Evolutionary conservation across 2,113 vertebrate genomes (phyloP).

Genomic region (Haemorhous mexicanus): DNA sequence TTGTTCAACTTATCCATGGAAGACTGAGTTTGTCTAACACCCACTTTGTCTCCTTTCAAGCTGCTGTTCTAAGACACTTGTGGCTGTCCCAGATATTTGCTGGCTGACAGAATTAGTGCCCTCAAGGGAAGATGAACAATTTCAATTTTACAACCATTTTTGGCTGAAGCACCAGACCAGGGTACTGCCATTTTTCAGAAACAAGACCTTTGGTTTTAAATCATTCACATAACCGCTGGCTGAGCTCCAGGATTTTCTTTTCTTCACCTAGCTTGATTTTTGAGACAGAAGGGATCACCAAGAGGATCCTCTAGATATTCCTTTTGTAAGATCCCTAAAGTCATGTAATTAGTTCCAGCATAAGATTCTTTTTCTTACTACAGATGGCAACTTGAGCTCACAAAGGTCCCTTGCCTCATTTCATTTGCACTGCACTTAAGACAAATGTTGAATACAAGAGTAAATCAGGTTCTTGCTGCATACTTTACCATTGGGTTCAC

Average conservation of each 20-base stretch:
- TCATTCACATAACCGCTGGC: not conserved
- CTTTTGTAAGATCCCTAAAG: not conserved
- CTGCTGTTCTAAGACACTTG: slow-evolving; percentile 17
- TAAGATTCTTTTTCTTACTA: not conserved
- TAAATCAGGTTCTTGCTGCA: not conserved
- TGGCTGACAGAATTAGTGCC: not conserved
- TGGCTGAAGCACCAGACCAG: not conserved
- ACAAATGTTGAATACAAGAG: not conserved
- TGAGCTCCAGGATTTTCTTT: not conserved
- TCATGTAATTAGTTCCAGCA: not conserved
- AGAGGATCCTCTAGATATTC: not conserved
- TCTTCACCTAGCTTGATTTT: not conserved
- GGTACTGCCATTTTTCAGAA: not conserved
- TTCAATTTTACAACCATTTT: slow-evolving; percentile 38
- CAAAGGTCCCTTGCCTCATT: not conserved
- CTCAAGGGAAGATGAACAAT: slow-evolving; percentile 17
- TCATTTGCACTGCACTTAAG: not conserved
- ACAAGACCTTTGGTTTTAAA: not conserved
- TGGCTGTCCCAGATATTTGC: not conserved
- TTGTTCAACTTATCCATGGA: slow-evolving; percentile 1
- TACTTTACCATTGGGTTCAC: not conserved
- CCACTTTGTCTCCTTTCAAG: not conserved
- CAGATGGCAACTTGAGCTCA: not conserved
- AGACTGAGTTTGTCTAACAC: slow-evolving; percentile 7
- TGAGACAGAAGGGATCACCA: not conserved